Evolutionary conservation across 2,113 vertebrate genomes (phyloP).

Genomic region (Xenopus laevis): DNA sequence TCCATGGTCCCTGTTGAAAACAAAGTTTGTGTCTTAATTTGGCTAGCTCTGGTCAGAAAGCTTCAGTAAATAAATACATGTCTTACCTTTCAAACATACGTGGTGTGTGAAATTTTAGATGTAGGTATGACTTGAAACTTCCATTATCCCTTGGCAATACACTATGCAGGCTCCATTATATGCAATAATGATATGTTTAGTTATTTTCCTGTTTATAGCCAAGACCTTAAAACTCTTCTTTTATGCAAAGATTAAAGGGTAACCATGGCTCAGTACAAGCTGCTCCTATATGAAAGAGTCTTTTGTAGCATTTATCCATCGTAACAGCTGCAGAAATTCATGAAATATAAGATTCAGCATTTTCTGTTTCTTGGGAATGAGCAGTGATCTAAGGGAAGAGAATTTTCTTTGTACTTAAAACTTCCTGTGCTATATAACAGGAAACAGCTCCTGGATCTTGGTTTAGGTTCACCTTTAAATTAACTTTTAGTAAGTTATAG

Average conservation of each 20-base stretch:
- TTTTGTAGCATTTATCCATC: too few species aligned
- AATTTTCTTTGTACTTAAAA: too few species aligned
- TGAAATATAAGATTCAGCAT: too few species aligned
- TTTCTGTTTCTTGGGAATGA: too few species aligned
- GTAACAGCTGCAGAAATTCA: too few species aligned
- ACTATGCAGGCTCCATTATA: neutral
- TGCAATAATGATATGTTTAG: neutral
- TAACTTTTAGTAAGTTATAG: too few species aligned
- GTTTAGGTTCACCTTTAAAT: too few species aligned
- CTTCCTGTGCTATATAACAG: too few species aligned
- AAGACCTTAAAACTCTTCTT: neutral
- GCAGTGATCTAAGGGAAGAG: too few species aligned
- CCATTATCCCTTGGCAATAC: slow-evolving; percentile 33
- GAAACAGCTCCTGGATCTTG: too few species aligned
- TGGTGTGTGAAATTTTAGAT: slow-evolving; percentile 32
- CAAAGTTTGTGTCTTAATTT: slow-evolving; percentile 44
- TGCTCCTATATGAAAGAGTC: neutral
- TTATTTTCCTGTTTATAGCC: neutral
- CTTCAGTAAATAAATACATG: slow-evolving; percentile 41
- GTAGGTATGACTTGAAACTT: slow-evolving; percentile 34
- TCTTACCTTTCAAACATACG: slow-evolving; percentile 40
- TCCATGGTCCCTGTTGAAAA: slow-evolving; percentile 36
- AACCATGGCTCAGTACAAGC: too few species aligned
- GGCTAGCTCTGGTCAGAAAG: slow-evolving; percentile 29
- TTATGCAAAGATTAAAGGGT: neutral